phyloP scores from a whole-genome alignment of 1,140 invertebrate genomes.

The Ericerus pela region DNA sequence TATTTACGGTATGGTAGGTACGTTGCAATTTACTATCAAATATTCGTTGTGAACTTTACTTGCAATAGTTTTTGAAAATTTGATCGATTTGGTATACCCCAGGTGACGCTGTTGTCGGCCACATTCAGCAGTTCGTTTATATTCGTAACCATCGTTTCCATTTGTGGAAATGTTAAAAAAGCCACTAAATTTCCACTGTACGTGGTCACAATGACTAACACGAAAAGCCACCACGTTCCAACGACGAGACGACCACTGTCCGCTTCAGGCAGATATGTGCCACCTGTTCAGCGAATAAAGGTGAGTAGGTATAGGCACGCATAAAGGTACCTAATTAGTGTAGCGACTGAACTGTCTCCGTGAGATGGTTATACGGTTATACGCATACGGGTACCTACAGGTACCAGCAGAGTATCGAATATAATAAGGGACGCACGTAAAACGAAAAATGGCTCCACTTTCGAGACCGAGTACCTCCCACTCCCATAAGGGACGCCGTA shows the following conservation, averaged over 20 bases:
- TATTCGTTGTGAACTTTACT: conserved; percentile 28
- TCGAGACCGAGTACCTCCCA: no score
- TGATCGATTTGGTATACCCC: conserved; percentile 57
- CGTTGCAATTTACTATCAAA: not conserved
- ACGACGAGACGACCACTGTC: conserved; percentile 77
- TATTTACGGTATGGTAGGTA: no score
- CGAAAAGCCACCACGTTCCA: conserved; percentile 84
- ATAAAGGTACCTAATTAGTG: no score
- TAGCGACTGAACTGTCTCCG: no score
- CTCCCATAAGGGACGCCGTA: no score
- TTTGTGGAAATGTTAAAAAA: conserved; percentile 80
- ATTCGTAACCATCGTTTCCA: conserved; percentile 57
- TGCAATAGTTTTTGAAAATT: conserved; percentile 52
- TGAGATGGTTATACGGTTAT: not conserved
- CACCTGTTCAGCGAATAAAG: conserved; percentile 42
- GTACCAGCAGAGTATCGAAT: not conserved
- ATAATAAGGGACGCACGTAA: no score
- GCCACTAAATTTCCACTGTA: conserved; percentile 87
- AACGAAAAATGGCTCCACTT: no score
- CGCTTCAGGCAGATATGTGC: conserved; percentile 63
- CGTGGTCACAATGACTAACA: conserved; percentile 75
- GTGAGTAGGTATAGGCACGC: no score
- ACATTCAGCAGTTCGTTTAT: conserved; percentile 51
- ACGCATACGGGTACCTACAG: not conserved
- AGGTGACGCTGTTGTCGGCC: conserved; percentile 41